Conservation (phyloP, 2,113 vertebrate genomes). For the Chloropsis hardwickii region DNA sequence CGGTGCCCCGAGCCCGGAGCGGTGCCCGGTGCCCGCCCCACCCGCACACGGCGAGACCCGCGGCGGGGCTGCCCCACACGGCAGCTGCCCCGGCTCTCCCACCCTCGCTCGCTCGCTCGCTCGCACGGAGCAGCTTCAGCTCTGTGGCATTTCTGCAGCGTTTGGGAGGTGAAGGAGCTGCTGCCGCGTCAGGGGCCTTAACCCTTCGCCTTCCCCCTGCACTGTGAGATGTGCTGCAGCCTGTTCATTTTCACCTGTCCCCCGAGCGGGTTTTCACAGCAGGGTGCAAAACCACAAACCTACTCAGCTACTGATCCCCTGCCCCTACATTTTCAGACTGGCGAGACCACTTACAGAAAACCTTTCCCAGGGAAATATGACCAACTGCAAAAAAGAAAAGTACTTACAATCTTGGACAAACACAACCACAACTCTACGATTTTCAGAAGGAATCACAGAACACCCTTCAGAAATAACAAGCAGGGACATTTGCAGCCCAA, state of each 20-base stretch:
- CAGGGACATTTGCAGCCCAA: background rate
- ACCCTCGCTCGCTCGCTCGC: background rate
- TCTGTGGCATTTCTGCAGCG: background rate
- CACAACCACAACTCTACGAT: background rate
- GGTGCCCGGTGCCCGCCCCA: no score
- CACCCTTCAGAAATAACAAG: background rate
- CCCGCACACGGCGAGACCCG: no score
- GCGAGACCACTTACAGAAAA: background rate
- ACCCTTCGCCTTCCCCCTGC: background rate
- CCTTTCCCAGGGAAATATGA: background rate
- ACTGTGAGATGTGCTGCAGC: background rate
- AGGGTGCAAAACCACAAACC: background rate
- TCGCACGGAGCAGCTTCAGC: background rate
- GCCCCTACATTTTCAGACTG: background rate
- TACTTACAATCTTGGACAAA: background rate
- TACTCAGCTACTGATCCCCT: background rate
- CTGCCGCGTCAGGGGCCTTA: background rate
- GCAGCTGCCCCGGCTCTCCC: slow-evolving; percentile 5
- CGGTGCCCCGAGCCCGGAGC: no score
- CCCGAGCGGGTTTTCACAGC: background rate
- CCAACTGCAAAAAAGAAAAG: background rate
- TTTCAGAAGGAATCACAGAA: background rate
- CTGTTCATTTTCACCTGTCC: accelerated
- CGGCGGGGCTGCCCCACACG: no score
- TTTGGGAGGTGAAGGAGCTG: background rate